phyloP scores from a whole-genome alignment of 2,797 vertebrate genomes.

The Bovichtus variegatus region DNA sequence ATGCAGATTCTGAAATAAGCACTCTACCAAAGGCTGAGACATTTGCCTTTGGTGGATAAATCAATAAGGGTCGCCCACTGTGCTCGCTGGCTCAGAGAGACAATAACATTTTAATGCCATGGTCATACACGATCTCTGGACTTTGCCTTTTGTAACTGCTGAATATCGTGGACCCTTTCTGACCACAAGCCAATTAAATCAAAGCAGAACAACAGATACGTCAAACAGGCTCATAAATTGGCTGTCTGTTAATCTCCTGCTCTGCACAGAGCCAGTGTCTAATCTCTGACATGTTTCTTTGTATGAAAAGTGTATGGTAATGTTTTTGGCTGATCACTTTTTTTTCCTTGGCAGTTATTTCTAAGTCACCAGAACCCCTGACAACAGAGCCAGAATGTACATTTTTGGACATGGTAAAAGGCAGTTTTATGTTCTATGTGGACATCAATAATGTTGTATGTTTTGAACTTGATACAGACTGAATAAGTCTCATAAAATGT shows the following conservation, averaged over 20 bases:
- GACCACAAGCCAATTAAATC: slow-evolving; percentile 43
- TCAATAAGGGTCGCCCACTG: slow-evolving; percentile 28
- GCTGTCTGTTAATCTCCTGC: not conserved
- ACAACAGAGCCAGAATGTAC: not conserved
- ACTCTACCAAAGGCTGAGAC: slow-evolving; percentile 21
- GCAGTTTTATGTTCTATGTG: not conserved
- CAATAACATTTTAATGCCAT: slow-evolving; percentile 6
- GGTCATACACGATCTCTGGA: not conserved
- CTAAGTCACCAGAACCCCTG: not conserved
- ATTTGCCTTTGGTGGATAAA: slow-evolving; percentile 35
- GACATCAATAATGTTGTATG: not conserved
- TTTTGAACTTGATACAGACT: not conserved
- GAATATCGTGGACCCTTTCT: not conserved
- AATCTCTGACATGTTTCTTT: not conserved
- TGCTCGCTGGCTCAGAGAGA: not conserved
- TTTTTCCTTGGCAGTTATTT: not conserved
- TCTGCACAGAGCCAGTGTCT: not conserved
- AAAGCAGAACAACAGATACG: not conserved
- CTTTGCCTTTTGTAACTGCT: slow-evolving; percentile 8
- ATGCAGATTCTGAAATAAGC: slow-evolving; percentile 34
- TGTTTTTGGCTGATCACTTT: not conserved
- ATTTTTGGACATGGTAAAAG: not conserved
- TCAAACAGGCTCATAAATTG: slow-evolving; percentile 30
- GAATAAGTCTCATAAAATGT: not conserved
- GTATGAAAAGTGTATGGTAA: slow-evolving; percentile 1